Base-by-base conservation (phyloP, 2,113 vertebrate species). In the Salvator merianae region DNA sequence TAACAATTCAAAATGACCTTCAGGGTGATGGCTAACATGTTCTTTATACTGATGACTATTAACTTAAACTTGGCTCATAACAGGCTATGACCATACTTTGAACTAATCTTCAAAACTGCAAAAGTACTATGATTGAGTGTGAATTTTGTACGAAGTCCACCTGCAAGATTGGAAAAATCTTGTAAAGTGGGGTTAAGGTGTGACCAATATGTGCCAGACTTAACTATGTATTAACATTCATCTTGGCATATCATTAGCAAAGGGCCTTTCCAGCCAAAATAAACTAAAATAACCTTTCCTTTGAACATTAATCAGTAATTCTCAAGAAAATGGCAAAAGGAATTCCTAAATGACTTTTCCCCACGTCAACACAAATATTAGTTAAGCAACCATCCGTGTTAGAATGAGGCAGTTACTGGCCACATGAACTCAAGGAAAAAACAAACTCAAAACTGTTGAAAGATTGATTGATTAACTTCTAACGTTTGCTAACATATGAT, bases 241-340 rank as follows among this genome's bases (percentile, higher is more conserved):
- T 34, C 40, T 0, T 0, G 69, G 73, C 83, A 89, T 73, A 59
- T 75, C 74, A 89, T 87, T 75, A 94, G 80, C 53, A 70, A 84
- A 76, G 84, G 79, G 90, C 92, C 38, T 91, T 91, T 88, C 59
- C 76, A 92, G 88, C 87, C 87, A 93, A 94, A 94, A 89, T 89
- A 94, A 93, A 93, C 87, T 76, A 0, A 1, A 89, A 83, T 92
- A 88, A 47, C 1, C 88, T 90, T 92, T 93, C 87, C 86, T 92
- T 85, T 87, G 84, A 74, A 84, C 86, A 88, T 91, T 92, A 92
- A 92, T 93, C 90, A 84, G 69, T 91, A 85, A 88, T 87, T 93
- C 87, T 81, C 86, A 84, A 87, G 87, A 43, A 79, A 50, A 78
- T 83, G 69, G 77, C 43, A 88, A 88, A 89, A 82, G 86, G 79